Percentiles rank a stretch among this genome's conserved stretches.
phyloP scores from a whole-genome alignment of 2,888 invertebrate genomes.

The Watsonalla binaria region DNA sequence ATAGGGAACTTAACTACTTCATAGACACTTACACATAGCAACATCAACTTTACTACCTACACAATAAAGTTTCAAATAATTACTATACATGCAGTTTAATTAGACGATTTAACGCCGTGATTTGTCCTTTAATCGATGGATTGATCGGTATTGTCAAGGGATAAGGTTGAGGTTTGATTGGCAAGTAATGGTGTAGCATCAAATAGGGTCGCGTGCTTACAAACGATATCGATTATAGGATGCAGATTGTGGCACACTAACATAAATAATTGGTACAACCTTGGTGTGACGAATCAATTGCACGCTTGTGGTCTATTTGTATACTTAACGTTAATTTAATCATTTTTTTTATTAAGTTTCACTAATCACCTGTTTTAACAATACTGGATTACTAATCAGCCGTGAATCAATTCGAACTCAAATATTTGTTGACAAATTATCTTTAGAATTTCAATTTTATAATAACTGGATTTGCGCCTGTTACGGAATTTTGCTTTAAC shows the following conservation, averaged over 20 bases:
- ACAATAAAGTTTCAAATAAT: neutral
- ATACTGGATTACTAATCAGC: too few species aligned
- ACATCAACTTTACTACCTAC: neutral
- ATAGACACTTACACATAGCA: neutral
- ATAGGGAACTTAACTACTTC: slow-evolving; percentile 4
- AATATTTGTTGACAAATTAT: too few species aligned
- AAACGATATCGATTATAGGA: slow-evolving; percentile 40
- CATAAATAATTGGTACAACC: slow-evolving; percentile 30
- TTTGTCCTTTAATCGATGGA: slow-evolving; percentile 1
- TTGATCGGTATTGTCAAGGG: slow-evolving; percentile 1
- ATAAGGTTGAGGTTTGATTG: slow-evolving; percentile 10
- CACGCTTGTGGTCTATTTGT: neutral
- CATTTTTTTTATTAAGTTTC: neutral
- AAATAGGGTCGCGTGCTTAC: slow-evolving; percentile 30
- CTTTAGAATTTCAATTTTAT: too few species aligned
- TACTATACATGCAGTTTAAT: neutral
- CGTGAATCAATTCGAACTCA: too few species aligned
- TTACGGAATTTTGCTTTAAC: too few species aligned
- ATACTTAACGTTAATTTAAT: neutral
- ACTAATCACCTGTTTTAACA: too few species aligned
- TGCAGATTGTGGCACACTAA: slow-evolving; percentile 45
- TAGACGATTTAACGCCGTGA: slow-evolving; percentile 1
- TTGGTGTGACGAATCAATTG: slow-evolving; percentile 14
- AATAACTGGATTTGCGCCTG: too few species aligned
- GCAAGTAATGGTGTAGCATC: slow-evolving; percentile 6